Conservation (phyloP, 2,888 invertebrate species). For the Itoplectis maculator region DNA sequence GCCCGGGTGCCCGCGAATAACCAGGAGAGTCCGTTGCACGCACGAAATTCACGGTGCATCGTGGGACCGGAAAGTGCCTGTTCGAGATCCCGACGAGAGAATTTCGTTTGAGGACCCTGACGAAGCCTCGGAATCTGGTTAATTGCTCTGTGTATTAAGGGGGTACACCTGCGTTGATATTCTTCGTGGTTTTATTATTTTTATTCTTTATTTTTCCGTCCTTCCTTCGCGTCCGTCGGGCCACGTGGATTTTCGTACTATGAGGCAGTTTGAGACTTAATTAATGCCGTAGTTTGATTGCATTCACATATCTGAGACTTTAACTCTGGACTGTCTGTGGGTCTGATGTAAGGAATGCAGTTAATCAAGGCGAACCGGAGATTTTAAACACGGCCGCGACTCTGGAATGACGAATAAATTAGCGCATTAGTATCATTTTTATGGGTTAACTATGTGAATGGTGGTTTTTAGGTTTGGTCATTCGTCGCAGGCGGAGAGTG, state of each 20-base stretch:
- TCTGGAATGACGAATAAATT: neutral
- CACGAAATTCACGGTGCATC: conserved; percentile 52
- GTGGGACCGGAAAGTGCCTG: conserved; percentile 51
- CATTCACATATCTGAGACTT: neutral
- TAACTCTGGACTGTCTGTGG: neutral
- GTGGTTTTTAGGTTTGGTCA: neutral
- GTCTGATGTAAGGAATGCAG: neutral
- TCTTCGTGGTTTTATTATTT: neutral
- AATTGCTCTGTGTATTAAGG: conserved; percentile 55
- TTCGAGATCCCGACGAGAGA: conserved; percentile 59
- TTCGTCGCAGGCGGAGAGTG: neutral
- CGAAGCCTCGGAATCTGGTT: conserved; percentile 60
- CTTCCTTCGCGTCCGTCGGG: neutral
- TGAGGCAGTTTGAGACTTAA: conserved; percentile 11
- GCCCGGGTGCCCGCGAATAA: conserved; percentile 1
- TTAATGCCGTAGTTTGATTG: conserved; percentile 16
- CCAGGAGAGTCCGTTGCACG: conserved; percentile 42
- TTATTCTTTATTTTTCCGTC: neutral
- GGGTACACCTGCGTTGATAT: conserved; percentile 30
- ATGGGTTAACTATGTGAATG: neutral
- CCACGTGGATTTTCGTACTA: conserved; percentile 9
- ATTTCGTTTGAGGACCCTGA: conserved; percentile 64
- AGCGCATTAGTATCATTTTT: neutral
- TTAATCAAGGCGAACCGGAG: neutral
- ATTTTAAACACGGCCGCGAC: neutral